Conservation (phyloP, 2,113 vertebrate genomes). For the Canis aureus region DNA sequence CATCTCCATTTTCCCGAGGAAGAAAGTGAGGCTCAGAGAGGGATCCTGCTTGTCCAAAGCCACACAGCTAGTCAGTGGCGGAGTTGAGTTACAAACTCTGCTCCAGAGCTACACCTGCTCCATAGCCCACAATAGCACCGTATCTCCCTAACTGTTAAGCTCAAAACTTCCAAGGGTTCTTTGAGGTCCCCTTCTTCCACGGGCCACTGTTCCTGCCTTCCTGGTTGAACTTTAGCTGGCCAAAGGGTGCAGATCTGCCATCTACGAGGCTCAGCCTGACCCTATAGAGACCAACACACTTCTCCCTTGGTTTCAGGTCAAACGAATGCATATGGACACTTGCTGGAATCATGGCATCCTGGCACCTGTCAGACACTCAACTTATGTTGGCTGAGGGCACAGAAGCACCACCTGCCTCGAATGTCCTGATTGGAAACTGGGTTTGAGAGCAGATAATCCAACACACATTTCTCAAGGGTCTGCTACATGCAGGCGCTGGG, state of each 20-base stretch:
- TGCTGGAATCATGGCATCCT: not conserved
- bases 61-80: not conserved
- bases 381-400: too few species aligned
- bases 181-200: not conserved
- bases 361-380: not conserved
- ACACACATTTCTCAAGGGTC: accelerated
- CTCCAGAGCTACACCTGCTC: not conserved
- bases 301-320: not conserved
- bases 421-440: not conserved
- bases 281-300: not conserved
- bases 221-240: not conserved
- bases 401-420: not conserved
- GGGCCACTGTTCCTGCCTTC: not conserved
- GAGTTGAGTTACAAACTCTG: too few species aligned
- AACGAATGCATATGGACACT: accelerated
- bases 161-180: not conserved
- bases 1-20: accelerated
- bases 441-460: not conserved
- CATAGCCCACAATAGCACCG: accelerated
- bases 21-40: not conserved
- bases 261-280: not conserved
- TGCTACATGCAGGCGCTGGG: not conserved
- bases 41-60: not conserved
- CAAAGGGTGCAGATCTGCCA: not conserved
- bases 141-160: not conserved